Conservation (phyloP, 2,888 invertebrate genomes). For the Pocota personata region DNA sequence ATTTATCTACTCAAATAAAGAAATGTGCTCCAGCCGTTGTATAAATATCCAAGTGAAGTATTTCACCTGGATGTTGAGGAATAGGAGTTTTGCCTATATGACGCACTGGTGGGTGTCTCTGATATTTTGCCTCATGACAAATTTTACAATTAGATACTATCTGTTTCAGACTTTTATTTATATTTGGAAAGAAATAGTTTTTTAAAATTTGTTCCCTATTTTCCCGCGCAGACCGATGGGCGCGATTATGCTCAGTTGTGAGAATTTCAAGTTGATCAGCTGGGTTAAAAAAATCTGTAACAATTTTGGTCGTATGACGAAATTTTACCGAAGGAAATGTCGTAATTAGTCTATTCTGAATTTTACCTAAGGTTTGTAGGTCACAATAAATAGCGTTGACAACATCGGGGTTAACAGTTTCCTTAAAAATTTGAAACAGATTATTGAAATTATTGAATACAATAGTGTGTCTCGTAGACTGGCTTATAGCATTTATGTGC, state of each 20-base stretch:
- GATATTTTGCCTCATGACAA: not conserved
- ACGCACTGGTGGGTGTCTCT: not conserved
- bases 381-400: no score
- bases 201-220: slow-evolving; percentile 4
- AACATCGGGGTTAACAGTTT: not conserved
- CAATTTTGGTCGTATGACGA: not conserved
- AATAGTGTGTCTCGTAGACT: slow-evolving; percentile 5
- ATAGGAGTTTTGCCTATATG: slow-evolving; percentile 8
- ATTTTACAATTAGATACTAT: slow-evolving; percentile 2
- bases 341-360: slow-evolving; percentile 16
- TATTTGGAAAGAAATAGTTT: slow-evolving; percentile 22
- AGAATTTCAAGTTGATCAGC: not conserved
- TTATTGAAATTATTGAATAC: not conserved
- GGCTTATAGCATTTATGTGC: slow-evolving; percentile 4
- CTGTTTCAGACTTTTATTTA: slow-evolving; percentile 17
- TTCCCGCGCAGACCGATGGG: no score
- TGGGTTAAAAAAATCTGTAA: not conserved
- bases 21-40: not conserved
- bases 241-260: slow-evolving; percentile 3
- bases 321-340: not conserved
- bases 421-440: not conserved
- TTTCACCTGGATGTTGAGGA: not conserved
- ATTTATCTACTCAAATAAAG: not conserved
- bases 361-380: no score
- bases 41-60: not conserved